phyloP scores from a whole-genome alignment of 2,888 invertebrate species.

The Drosophila mercatorum region DNA sequence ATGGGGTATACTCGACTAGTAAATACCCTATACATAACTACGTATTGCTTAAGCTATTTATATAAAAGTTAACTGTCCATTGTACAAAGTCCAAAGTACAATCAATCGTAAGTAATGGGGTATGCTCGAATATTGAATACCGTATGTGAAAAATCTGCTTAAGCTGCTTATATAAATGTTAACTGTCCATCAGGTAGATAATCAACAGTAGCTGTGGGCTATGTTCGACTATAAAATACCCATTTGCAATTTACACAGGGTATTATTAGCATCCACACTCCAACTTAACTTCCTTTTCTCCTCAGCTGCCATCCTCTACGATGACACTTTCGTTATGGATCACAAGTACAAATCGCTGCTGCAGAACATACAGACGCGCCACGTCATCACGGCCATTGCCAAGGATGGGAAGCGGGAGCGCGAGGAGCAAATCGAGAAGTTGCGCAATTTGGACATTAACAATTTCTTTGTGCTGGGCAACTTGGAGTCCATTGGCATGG shows the following conservation, averaged over 20 bases:
- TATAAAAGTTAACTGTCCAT: too few relatives aligned
- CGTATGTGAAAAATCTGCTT: too few relatives aligned
- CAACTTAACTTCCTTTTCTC: background rate
- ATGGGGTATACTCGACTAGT: background rate
- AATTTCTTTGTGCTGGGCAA: slow-evolving; percentile 95
- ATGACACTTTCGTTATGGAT: slow-evolving; percentile 95
- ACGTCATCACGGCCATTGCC: slow-evolving; percentile 91
- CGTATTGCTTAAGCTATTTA: too few relatives aligned
- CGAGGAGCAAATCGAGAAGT: slow-evolving; percentile 89
- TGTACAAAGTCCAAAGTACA: too few relatives aligned
- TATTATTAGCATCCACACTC: too few relatives aligned
- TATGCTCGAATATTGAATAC: background rate
- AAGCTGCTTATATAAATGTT: too few relatives aligned
- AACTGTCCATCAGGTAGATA: too few relatives aligned
- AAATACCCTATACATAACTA: too few relatives aligned
- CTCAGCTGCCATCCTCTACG: slow-evolving; percentile 92
- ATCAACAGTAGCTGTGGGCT: too few relatives aligned
- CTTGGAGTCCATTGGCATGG: slow-evolving; percentile 88
- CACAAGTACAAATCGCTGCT: slow-evolving; percentile 96
- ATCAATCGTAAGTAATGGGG: slow-evolving; percentile 86
- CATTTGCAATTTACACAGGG: too few relatives aligned
- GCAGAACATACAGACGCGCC: slow-evolving; percentile 95
- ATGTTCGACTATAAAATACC: too few relatives aligned
- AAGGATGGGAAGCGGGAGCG: slow-evolving; percentile 86
- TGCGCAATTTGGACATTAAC: slow-evolving; percentile 93